Conservation (phyloP, 2,113 vertebrate species). For the Pelusios castaneus region DNA sequence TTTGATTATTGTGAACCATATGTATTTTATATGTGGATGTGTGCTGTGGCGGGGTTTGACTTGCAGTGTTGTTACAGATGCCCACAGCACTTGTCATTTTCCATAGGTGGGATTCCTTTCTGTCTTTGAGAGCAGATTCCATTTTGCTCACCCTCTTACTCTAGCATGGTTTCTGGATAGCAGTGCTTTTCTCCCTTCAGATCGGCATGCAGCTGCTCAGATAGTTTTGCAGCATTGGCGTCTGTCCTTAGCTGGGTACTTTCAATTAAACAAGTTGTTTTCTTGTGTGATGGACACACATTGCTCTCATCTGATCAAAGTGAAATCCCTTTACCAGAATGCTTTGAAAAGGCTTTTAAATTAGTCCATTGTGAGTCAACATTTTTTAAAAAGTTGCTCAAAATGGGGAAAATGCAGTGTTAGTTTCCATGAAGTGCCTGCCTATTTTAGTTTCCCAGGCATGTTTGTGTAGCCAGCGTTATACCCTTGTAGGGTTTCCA, state of each 20-base stretch:
- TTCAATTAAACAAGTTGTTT: neutral
- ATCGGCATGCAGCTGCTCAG: neutral
- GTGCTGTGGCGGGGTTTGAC: neutral
- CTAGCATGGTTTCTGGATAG: accelerated
- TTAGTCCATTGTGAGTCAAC: neutral
- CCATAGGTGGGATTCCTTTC: neutral
- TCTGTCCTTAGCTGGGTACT: neutral
- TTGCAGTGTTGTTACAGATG: neutral
- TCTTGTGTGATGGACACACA: neutral
- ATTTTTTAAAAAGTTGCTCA: neutral
- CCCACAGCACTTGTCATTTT: neutral
- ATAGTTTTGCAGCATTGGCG: accelerated
- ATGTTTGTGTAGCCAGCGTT: neutral
- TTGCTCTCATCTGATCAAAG: neutral
- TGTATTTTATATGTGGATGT: neutral
- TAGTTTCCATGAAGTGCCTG: neutral
- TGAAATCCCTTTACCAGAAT: neutral
- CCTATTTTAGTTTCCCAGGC: neutral
- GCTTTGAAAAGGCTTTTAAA: neutral
- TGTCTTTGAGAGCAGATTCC: neutral
- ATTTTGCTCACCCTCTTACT: neutral
- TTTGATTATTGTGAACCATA: neutral
- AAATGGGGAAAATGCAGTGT: neutral
- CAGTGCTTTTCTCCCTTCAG: neutral
- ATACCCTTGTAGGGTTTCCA: neutral